Percentiles rank a stretch among this genome's conserved stretches.
phyloP scores from a whole-genome alignment of 2,797 vertebrate genomes.

The Caiman crocodilus region DNA sequence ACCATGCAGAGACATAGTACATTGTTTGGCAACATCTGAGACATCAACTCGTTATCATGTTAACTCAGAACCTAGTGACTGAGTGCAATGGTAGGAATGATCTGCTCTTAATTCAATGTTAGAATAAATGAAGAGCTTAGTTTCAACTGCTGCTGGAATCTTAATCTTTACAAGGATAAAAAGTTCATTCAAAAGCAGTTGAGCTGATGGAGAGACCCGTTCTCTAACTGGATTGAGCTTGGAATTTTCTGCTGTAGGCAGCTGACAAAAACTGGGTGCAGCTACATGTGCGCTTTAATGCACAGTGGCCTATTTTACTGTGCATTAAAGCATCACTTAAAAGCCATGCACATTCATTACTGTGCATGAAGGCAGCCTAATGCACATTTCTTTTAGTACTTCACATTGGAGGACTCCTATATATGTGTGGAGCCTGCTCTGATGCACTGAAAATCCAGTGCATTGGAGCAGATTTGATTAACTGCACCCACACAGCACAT shows the following conservation, averaged over 20 bases:
- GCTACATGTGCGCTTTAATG: no score
- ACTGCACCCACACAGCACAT: no score
- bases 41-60: background rate
- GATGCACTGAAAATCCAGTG: no score
- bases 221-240: background rate
- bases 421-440: no score
- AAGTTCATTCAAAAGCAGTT: constrained; percentile 29
- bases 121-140: background rate
- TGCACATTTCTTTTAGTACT: no score
- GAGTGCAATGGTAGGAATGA: background rate
- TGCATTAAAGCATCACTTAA: no score
- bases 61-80: background rate
- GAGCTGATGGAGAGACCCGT: background rate
- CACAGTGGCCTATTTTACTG: no score
- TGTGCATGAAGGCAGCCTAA: no score
- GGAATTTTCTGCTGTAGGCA: constrained; percentile 6
- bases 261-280: background rate
- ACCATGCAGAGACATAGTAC: accelerated
- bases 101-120: background rate
- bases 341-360: no score
- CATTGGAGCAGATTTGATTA: no score
- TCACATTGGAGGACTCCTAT: no score
- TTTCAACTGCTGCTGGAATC: constrained; percentile 1
- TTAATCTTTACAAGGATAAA: constrained; percentile 39
- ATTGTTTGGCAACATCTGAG: background rate